Evolutionary conservation across 2,797 vertebrate genomes (phyloP), one percentile per base, ranked within the genome.

Genomic region (Hypotaenidia philippensis): DNA sequence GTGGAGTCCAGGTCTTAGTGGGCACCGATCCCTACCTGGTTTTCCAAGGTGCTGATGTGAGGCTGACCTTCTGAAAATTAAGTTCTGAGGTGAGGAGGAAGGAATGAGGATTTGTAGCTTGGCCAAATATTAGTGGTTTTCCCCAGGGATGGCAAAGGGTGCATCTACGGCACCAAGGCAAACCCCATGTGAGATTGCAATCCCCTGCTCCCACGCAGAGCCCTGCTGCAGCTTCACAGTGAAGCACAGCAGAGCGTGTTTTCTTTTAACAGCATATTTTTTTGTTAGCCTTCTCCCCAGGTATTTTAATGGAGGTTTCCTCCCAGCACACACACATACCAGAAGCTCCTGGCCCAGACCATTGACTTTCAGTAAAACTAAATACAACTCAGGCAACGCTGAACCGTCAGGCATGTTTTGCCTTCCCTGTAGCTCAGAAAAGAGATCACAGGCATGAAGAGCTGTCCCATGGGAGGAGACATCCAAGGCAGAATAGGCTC

Each of bases 251-350:
- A 0, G 10, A 36, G 44, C 16, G 22, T 47, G 70, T 70, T 84
- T 81, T 83, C 55, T 47, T 87, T 70, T 13, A 84, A 53, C 63
- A 66, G 82, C 72, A 6, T 15, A 2, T 70, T 86, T 90, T 19
- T 31, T 9, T 49, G 44, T 74, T 71, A 78, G 47, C 50, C 53
- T 78, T 60, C 12, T 80, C 65, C 72, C 53, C 59, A 83, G 72
- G 90, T 53, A 92, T 94, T 94, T 96, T 94, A 92, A 93, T 95
- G 89, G 89, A 40, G 41, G 64, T 75, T 92, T 93, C 47, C 87
- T 83, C 75, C 44, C 87, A 18, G 13, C 2, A 3, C 5, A 26
- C 61, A 64, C 84, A 19, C 68, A 32, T 55, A 91, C 61, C 95
- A 93, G 92, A 69, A 77, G 77, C 89, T 70, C 66, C 31, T 76